phyloP scores from a whole-genome alignment of 2,888 invertebrate genomes.

The Ectropis crepuscularia region DNA sequence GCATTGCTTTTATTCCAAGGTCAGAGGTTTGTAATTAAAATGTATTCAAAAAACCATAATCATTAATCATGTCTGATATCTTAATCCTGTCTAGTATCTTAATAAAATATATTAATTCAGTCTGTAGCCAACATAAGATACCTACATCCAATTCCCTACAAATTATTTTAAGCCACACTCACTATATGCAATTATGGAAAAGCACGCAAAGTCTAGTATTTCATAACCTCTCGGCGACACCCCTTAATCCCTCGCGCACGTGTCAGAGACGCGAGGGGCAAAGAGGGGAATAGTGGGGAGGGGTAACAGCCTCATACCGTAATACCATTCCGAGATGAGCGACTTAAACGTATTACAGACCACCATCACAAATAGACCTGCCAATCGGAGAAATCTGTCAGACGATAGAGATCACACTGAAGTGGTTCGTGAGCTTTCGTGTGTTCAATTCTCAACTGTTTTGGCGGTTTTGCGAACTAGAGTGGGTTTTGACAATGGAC shows the following conservation, averaged over 20 bases:
- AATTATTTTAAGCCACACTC: constrained; percentile 41
- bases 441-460: constrained; percentile 74
- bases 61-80: no score
- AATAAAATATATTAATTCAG: no score
- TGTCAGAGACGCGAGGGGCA: constrained; percentile 60
- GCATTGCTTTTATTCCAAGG: no score
- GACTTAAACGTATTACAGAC: constrained; percentile 79
- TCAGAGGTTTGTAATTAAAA: no score
- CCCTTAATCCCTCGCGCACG: constrained; percentile 70
- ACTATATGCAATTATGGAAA: constrained; percentile 37
- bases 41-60: no score
- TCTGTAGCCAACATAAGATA: constrained; percentile 19
- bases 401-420: constrained; percentile 51
- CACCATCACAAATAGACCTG: constrained; percentile 60
- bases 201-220: constrained; percentile 39
- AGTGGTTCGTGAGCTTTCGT: constrained; percentile 50
- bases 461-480: constrained; percentile 72
- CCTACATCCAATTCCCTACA: constrained; percentile 35
- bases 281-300: constrained; percentile 44
- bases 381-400: constrained; percentile 49
- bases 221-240: constrained; percentile 56
- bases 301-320: constrained; percentile 67
- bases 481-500: constrained; percentile 80
- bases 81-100: no score
- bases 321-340: constrained; percentile 83